Conservation (phyloP, 2,888 invertebrate species). For the Tetragonula carbonaria region DNA sequence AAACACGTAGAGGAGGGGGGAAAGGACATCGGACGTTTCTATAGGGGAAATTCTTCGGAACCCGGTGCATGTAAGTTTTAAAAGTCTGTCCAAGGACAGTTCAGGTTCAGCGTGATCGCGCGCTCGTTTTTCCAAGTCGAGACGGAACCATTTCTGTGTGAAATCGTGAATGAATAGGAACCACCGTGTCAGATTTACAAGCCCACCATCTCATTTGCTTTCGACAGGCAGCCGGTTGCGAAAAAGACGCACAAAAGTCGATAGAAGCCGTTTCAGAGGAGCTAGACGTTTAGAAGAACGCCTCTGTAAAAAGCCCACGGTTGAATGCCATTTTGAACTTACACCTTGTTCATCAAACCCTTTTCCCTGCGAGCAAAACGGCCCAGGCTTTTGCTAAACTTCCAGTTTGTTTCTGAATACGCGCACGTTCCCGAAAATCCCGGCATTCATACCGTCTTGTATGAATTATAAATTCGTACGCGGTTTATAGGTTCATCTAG, state of each 20-base stretch:
- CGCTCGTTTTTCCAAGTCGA: constrained; percentile 39
- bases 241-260: constrained; percentile 57
- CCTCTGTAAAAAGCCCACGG: constrained; percentile 57
- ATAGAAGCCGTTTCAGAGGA: constrained; percentile 45
- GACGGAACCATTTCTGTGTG: constrained; percentile 59
- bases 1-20: no score
- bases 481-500: background rate
- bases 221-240: constrained; percentile 50
- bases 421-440: background rate
- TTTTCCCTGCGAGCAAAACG: constrained; percentile 23
- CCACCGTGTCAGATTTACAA: constrained; percentile 57
- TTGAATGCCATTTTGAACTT: constrained; percentile 63
- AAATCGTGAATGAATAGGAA: constrained; percentile 66
- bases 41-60: background rate
- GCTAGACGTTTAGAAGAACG: constrained; percentile 66
- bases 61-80: background rate
- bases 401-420: constrained; percentile 2
- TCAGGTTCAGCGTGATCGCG: constrained; percentile 15
- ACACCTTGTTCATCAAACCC: constrained; percentile 54
- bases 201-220: constrained; percentile 61
- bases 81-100: constrained; percentile 30
- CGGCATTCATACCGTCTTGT: background rate
- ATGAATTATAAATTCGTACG: background rate
- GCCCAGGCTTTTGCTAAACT: constrained; percentile 21
- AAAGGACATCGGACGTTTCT: background rate